Evolutionary conservation across 1,140 invertebrate genomes (phyloP).

Genomic region (Sinella curviseta): DNA sequence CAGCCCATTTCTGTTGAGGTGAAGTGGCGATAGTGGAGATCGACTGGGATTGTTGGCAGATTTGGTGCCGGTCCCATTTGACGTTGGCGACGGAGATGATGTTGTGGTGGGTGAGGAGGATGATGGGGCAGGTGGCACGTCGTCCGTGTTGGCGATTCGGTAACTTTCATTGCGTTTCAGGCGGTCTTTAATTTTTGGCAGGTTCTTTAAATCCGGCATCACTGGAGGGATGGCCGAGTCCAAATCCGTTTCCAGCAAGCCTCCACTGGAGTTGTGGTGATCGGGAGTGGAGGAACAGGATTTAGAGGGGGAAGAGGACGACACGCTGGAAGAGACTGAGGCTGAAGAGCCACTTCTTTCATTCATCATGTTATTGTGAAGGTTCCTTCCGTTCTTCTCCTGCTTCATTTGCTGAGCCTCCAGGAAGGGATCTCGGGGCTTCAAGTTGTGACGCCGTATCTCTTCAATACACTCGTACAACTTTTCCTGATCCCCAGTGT

Average conservation of each 20-base stretch:
- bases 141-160: conserved; percentile 71
- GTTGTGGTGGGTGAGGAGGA: background rate
- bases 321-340: background rate
- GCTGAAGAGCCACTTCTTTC: background rate
- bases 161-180: conserved; percentile 83
- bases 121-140: conserved; percentile 20
- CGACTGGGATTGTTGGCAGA: background rate
- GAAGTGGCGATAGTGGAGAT: conserved; percentile 1
- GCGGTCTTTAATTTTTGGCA: conserved; percentile 54
- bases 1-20: background rate
- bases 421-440: conserved; percentile 37
- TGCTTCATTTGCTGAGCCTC: background rate
- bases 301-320: background rate
- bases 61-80: background rate
- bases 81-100: background rate
- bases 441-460: conserved; percentile 46
- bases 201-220: conserved; percentile 48
- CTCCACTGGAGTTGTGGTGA: background rate
- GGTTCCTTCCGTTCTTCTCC: background rate
- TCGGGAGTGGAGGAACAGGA: background rate
- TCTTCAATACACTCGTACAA: conserved; percentile 50
- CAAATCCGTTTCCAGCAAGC: conserved; percentile 47
- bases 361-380: background rate
- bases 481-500: conserved; percentile 39
- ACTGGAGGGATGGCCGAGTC: conserved; percentile 48